Evolutionary conservation across 2,113 vertebrate genomes (phyloP), one percentile per base, ranked within the genome.

Genomic region (Rhinolophus sinicus): DNA sequence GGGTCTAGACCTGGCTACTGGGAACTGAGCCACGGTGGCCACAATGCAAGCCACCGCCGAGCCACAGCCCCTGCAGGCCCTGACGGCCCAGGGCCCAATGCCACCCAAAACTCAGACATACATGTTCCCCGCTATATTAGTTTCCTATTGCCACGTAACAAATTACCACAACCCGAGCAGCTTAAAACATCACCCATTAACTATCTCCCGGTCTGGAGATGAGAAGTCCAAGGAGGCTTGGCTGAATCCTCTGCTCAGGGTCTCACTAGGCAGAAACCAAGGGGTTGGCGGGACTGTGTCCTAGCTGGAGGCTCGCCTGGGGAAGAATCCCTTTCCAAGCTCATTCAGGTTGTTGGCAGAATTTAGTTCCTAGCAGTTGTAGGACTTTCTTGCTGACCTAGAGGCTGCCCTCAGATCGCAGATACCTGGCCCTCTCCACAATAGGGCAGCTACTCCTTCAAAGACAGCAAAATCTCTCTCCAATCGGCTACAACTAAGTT

Each of bases 221-320:
- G 72, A 47, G 67, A n/a, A 54, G 69, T 26, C n/a, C 28, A 58
- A 50, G 9, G 35, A 40, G 1, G 44, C 44, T 12, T 13, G 0
- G 5, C 40, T 13, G 19, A 12, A 44, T 3, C 50, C 85, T 65
- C 38, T 6, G 8, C 30, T 65, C 40, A 16, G 80, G 11, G 21
- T 38, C 83, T 82, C 56, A 24, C 14, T 4, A 62, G 58, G 30
- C 13, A 1, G 9, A 65, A 15, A 40, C 13, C 73, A 18, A 19
- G n/a, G 1, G 0, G 19, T 38, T 21, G 1, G n/a, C 12, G 0
- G 14, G 30, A 12, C n/a, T 7, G 21, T 3, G 2, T 54, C 84
- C 64, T 22, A 72, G 62, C 52, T 4, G 19, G 77, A 82, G 47
- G 56, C 52, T 52, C 19, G 14, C 50, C 30, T 26, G 6, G 21